phyloP scores from a whole-genome alignment of 1,140 invertebrate genomes.

The Rhizoglyphus robini region DNA sequence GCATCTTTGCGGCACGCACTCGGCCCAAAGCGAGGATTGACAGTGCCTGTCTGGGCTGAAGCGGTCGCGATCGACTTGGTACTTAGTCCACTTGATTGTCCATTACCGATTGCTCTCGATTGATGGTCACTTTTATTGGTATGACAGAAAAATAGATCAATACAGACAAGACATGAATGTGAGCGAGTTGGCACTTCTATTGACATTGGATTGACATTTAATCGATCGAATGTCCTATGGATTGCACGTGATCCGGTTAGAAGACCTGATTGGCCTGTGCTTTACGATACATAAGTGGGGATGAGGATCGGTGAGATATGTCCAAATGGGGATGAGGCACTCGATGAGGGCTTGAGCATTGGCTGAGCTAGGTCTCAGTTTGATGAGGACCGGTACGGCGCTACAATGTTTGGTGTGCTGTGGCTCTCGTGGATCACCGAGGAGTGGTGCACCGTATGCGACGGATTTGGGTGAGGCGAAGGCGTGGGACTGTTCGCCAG shows the following conservation, averaged over 20 bases:
- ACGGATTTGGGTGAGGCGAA: background rate
- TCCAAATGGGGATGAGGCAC: too few species aligned
- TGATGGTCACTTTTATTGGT: background rate
- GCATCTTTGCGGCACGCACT: background rate
- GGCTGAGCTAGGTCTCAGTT: too few species aligned
- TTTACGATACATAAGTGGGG: too few species aligned
- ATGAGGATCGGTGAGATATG: background rate
- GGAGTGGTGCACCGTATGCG: background rate
- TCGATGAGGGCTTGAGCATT: too few species aligned
- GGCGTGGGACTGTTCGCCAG: background rate
- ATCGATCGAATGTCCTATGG: too few species aligned
- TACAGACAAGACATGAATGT: too few species aligned
- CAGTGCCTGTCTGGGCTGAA: background rate
- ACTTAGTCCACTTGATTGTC: background rate
- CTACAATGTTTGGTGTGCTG: background rate
- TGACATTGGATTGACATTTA: too few species aligned
- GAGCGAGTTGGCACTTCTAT: too few species aligned
- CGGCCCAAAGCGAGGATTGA: background rate
- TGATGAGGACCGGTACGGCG: background rate
- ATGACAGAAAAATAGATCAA: too few species aligned
- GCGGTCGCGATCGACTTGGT: too few species aligned
- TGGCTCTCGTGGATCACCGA: constrained; percentile 15
- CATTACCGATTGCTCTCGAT: background rate
- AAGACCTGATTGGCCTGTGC: too few species aligned
- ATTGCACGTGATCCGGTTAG: too few species aligned